Percentiles rank a stretch among this genome's conserved stretches.
Conservation (phyloP, 2,888 invertebrate species). For the Orthonevra nobilis region DNA sequence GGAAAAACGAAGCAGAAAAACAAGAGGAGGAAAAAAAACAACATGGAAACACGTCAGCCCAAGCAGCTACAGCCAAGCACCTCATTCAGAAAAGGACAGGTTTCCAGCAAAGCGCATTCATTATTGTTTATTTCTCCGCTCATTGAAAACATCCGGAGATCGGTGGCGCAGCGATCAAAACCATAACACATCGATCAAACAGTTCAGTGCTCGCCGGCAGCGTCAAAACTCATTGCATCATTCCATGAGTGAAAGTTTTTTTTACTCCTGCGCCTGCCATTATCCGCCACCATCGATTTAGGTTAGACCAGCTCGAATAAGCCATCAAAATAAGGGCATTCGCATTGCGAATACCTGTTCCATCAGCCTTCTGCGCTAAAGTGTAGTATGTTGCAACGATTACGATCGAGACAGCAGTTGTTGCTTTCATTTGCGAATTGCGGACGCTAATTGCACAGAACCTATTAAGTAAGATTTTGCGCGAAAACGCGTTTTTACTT, state of each 20-base stretch:
- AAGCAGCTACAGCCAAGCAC: no score
- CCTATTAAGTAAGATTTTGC: constrained; percentile 46
- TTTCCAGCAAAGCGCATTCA: constrained; percentile 28
- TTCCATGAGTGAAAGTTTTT: constrained; percentile 61
- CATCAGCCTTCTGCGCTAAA: constrained; percentile 14
- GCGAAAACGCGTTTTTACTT: constrained; percentile 67
- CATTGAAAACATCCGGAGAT: constrained; percentile 63
- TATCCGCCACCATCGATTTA: constrained; percentile 26
- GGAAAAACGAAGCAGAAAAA: constrained; percentile 14
- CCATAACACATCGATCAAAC: constrained; percentile 56
- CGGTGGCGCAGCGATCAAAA: constrained; percentile 61
- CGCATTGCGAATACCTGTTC: constrained; percentile 44
- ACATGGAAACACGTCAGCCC: constrained; percentile 29
- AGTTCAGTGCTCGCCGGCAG: constrained; percentile 27
- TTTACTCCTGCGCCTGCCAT: constrained; percentile 32
- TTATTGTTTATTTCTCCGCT: constrained; percentile 30
- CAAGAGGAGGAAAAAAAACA: no score
- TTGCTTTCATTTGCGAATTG: constrained; percentile 29
- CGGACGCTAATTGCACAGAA: constrained; percentile 42
- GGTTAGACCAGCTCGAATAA: constrained; percentile 40
- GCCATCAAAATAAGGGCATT: constrained; percentile 57
- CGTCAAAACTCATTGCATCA: constrained; percentile 57
- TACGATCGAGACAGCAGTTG: neutral
- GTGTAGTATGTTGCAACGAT: constrained; percentile 11
- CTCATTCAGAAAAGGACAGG: constrained; percentile 60